phyloP scores from a whole-genome alignment of 1,140 invertebrate genomes.

The Venustaconcha ellipsiformis region DNA sequence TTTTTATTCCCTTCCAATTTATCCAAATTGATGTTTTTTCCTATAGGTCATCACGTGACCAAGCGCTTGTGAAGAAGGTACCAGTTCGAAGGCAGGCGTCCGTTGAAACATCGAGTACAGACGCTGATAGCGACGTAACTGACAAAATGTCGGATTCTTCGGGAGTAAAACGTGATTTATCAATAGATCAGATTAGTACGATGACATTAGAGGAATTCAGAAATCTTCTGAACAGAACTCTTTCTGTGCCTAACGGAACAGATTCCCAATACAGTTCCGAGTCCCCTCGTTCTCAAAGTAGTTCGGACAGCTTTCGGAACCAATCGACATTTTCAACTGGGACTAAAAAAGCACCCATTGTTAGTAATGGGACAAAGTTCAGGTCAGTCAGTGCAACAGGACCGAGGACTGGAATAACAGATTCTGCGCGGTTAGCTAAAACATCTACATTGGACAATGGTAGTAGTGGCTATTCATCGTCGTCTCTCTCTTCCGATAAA shows the following conservation, averaged over 20 bases:
- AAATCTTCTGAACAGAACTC: constrained; percentile 51
- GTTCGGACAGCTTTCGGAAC: constrained; percentile 41
- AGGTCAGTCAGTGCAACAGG: no score
- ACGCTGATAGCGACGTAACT: constrained; percentile 13
- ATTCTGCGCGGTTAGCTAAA: no score
- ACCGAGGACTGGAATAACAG: no score
- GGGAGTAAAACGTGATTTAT: constrained; percentile 2
- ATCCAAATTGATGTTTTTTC: no score
- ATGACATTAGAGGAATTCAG: constrained; percentile 62
- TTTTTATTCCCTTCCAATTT: no score
- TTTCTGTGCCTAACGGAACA: constrained; percentile 44
- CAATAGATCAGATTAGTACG: constrained; percentile 53
- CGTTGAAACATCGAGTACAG: background rate
- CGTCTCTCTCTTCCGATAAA: no score
- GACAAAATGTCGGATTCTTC: constrained; percentile 32
- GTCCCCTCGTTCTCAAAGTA: constrained; percentile 49
- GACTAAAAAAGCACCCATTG: no score
- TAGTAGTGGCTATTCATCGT: no score
- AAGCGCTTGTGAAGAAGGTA: constrained; percentile 4
- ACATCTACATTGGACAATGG: no score
- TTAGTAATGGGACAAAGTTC: no score
- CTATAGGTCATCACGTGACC: constrained; percentile 16
- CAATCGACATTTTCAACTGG: background rate
- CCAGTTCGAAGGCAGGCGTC: constrained; percentile 8
- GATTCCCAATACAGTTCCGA: constrained; percentile 41